phyloP scores from a whole-genome alignment of 1,140 invertebrate genomes.

The Ladona fulva region DNA sequence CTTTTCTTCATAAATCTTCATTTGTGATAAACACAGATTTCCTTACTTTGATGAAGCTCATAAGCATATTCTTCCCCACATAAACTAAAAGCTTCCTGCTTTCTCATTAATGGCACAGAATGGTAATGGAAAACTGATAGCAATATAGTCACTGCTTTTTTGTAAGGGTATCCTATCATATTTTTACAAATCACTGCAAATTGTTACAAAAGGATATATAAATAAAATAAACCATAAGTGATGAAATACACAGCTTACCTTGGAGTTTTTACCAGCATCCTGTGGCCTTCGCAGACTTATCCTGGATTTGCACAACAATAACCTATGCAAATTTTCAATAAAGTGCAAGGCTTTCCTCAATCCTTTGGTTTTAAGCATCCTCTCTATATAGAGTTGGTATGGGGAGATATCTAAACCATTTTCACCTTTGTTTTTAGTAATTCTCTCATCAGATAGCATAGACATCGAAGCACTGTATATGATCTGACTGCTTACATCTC shows the following conservation, averaged over 20 bases:
- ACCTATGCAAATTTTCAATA: slow-evolving; percentile 57
- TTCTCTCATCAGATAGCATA: neutral
- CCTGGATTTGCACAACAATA: slow-evolving; percentile 56
- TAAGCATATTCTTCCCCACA: too few species aligned
- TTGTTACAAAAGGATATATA: too few species aligned
- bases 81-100: too few species aligned
- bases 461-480: neutral
- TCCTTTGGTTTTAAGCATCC: slow-evolving; percentile 75
- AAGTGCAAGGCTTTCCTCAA: slow-evolving; percentile 67
- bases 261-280: slow-evolving; percentile 26
- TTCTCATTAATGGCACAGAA: too few species aligned
- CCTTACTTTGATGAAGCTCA: too few species aligned
- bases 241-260: neutral
- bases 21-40: too few species aligned
- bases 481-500: neutral
- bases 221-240: too few species aligned
- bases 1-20: too few species aligned
- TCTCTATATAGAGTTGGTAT: slow-evolving; percentile 69
- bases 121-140: too few species aligned
- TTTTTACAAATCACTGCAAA: too few species aligned
- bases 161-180: too few species aligned
- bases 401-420: slow-evolving; percentile 22
- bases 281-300: slow-evolving; percentile 52
- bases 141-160: too few species aligned
- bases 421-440: slow-evolving; percentile 17